Evolutionary conservation across 2,888 invertebrate species (phyloP).

Genomic region (Caenorhabditis zanzibari): DNA sequence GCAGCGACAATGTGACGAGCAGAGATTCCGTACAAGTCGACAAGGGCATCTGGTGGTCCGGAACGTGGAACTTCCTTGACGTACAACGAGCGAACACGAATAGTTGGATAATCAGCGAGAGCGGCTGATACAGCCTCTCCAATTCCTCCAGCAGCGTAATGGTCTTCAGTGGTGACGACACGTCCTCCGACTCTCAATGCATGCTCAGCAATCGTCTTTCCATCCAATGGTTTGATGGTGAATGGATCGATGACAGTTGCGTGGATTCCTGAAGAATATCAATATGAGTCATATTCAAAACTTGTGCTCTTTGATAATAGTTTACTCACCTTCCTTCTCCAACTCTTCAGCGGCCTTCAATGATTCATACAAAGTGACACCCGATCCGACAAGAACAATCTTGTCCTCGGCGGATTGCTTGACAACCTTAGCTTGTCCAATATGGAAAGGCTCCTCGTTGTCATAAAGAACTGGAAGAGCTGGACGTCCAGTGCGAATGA

Average conservation of each 20-base stretch:
- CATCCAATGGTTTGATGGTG: constrained; percentile 93
- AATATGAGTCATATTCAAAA: neutral
- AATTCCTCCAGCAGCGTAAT: constrained; percentile 95
- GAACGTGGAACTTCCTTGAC: constrained; percentile 88
- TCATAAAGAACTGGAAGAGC: constrained; percentile 92
- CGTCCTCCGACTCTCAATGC: constrained; percentile 85
- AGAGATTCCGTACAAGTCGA: constrained; percentile 93
- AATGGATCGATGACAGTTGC: constrained; percentile 92
- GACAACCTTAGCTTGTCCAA: constrained; percentile 88
- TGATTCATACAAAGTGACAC: constrained; percentile 95
- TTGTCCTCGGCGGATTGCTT: constrained; percentile 89
- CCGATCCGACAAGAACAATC: constrained; percentile 93
- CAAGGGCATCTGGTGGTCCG: constrained; percentile 91
- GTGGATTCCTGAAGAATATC: constrained; percentile 85
- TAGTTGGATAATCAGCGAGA: constrained; percentile 68
- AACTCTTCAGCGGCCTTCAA: constrained; percentile 87
- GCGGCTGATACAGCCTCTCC: constrained; percentile 90
- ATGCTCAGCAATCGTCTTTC: constrained; percentile 88
- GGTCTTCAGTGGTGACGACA: constrained; percentile 96
- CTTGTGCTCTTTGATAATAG: too few relatives aligned
- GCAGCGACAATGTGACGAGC: constrained; percentile 90
- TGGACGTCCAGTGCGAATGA: constrained; percentile 96
- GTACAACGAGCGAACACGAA: constrained; percentile 75
- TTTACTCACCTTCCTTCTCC: constrained; percentile 68
- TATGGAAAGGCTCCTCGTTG: constrained; percentile 90